A percentile compares a stretch with the other conserved stretches of the same genome.
phyloP scores from a whole-genome alignment of 2,888 invertebrate species.

The Exocentrus adspersus region DNA sequence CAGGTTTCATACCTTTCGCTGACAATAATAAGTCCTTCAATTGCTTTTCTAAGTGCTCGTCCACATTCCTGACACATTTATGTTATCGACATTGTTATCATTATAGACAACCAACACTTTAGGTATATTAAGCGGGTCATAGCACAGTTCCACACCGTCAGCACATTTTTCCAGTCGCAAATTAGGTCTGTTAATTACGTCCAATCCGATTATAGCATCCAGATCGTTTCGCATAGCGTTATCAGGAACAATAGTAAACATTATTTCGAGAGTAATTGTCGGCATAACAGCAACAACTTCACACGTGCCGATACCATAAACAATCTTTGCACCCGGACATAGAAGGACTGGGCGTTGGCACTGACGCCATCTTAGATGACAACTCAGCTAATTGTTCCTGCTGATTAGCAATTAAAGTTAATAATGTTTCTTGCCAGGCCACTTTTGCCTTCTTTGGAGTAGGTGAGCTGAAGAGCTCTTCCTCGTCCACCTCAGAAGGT shows the following conservation, averaged over 20 bases:
- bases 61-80: too few relatives aligned
- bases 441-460: too few relatives aligned
- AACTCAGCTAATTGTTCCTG: too few relatives aligned
- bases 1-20: too few relatives aligned
- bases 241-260: not conserved
- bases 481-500: too few relatives aligned
- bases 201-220: constrained; percentile 15
- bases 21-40: too few relatives aligned
- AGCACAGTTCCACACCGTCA: constrained; percentile 11
- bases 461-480: too few relatives aligned
- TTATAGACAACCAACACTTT: not conserved
- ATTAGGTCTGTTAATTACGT: constrained; percentile 12
- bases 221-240: not conserved
- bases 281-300: not conserved
- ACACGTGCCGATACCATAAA: not conserved
- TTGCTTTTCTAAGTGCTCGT: not conserved
- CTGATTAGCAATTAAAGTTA: too few relatives aligned
- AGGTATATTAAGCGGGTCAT: constrained; percentile 2
- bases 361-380: not conserved
- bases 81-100: not conserved
- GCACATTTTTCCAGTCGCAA: constrained; percentile 11
- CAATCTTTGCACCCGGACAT: not conserved
- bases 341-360: not conserved
- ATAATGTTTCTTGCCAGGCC: too few relatives aligned
- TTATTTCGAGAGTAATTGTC: not conserved